These are phyloP conservation scores for Alaudala cheleensis DNA, from an alignment of 2,113 vertebrate species.

Conservation along the genomic window DNA sequence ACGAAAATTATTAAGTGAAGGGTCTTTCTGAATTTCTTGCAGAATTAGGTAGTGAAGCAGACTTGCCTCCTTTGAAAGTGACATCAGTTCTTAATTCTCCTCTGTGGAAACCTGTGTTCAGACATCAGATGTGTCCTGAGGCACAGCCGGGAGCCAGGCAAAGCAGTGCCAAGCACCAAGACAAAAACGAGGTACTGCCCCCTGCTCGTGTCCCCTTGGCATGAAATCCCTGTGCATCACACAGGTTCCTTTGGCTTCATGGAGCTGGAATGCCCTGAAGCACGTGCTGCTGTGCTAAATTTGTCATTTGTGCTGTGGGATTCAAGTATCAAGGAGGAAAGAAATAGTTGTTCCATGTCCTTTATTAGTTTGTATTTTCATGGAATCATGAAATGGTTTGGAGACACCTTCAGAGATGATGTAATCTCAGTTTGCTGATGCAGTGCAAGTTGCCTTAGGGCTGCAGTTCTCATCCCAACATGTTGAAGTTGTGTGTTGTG, in stretches of 20 bases:
- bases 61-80: constrained; percentile 83
- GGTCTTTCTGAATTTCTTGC: constrained; percentile 14
- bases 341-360: background rate
- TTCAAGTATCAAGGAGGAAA: background rate
- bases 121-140: constrained; percentile 82
- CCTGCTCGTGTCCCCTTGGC: background rate
- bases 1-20: background rate
- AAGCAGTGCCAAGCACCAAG: background rate
- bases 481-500: fast-evolving
- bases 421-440: background rate
- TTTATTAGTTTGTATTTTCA: background rate
- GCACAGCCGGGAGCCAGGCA: constrained; percentile 1
- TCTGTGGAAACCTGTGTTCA: constrained; percentile 93
- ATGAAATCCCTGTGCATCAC: background rate
- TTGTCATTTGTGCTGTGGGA: background rate
- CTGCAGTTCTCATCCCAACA: no score
- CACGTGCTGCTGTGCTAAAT: background rate
- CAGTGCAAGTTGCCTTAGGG: fast-evolving
- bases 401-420: background rate
- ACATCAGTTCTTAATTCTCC: constrained; percentile 86
- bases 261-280: background rate
- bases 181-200: constrained; percentile 66
- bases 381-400: background rate
- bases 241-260: background rate
- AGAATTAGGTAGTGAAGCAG: constrained; percentile 82